Evolutionary conservation across 2,888 invertebrate species (phyloP).

Genomic region (Euproctis similis): DNA sequence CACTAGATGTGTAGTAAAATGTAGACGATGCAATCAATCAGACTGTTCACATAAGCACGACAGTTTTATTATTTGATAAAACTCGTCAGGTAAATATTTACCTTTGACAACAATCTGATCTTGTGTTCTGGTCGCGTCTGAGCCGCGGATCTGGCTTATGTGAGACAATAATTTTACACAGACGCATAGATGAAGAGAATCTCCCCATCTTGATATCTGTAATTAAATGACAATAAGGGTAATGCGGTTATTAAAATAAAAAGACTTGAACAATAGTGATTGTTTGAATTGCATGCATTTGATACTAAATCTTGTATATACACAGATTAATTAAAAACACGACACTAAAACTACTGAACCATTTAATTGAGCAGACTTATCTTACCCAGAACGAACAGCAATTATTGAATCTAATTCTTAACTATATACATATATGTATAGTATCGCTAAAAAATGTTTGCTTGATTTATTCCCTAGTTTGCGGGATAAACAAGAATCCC

Average conservation of each 20-base stretch:
- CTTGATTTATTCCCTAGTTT: constrained; percentile 80
- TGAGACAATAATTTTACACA: constrained; percentile 25
- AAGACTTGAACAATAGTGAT: constrained; percentile 4
- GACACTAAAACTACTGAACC: constrained; percentile 14
- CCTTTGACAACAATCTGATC: constrained; percentile 22
- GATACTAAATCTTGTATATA: constrained; percentile 5
- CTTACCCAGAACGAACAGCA: constrained; percentile 7
- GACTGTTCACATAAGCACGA: constrained; percentile 48
- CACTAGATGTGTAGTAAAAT: constrained; percentile 21
- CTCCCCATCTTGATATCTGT: constrained; percentile 5
- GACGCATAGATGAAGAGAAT: constrained; percentile 6
- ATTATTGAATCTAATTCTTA: constrained; percentile 11
- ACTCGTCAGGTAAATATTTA: constrained; percentile 37
- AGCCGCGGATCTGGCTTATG: constrained; percentile 27
- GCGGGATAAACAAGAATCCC: constrained; percentile 86
- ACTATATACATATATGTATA: constrained; percentile 23
- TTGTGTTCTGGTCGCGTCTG: constrained; percentile 12
- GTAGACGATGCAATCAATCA: constrained; percentile 50
- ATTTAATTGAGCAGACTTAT: too few species aligned
- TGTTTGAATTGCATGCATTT: constrained; percentile 13
- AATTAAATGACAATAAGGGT: constrained; percentile 5
- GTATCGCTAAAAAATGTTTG: constrained; percentile 52
- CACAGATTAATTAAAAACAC: constrained; percentile 3
- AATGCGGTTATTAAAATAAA: constrained; percentile 3
- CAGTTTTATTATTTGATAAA: constrained; percentile 56